Evolutionary conservation across 2,888 invertebrate species (phyloP), one percentile per base, ranked within the genome.

Genomic region (Deroplatys truncata): DNA sequence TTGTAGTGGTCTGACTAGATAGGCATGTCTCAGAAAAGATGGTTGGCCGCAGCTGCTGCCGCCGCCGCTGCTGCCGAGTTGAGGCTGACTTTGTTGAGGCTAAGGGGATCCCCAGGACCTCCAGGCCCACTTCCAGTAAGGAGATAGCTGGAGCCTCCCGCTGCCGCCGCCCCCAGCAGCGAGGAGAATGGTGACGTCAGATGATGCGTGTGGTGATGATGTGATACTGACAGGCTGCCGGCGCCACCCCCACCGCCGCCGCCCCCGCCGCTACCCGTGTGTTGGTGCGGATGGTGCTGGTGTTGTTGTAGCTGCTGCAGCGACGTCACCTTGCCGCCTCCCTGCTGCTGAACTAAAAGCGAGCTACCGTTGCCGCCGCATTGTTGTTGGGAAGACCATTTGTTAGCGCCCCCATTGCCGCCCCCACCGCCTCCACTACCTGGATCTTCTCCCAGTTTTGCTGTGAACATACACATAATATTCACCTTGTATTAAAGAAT

Each of bases 221-320:
- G 91, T 92, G 89, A 84, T 28, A 85, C 83, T 16, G 86, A 31
- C 31, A 86, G 84, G n/a, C 82, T 88, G 83, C 35, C 85, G 87
- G 29, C 20, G 25, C 85, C 85, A n/a, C 85, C 85, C 4, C 85
- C 85, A 28, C 87, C 87, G 28, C 87, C 87, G 15, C 83, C 87
- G 20, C 87, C 43, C 15, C 87, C 87, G 15, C 87, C 87, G 25
- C 90, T 25, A 93, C 93, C 85, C 89, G 92, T 92, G 90, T 93
- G 93, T 89, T 93, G 93, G 43, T 92, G 92, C 89, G 92, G 93
- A 87, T 91, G 91, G 84, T 91, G 91, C 91, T 93, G 94, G 43
- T 91, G 91, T n/a, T 93, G 93, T 4, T 93, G 93, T 89, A 94
- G 92, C 56, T 93, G 94, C 92, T 94, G 94, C 91, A 94, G 94